Evolutionary conservation across 1,140 invertebrate species (phyloP), one percentile per base, ranked within the genome.

Genomic region (Drosophila kurseongensis): DNA sequence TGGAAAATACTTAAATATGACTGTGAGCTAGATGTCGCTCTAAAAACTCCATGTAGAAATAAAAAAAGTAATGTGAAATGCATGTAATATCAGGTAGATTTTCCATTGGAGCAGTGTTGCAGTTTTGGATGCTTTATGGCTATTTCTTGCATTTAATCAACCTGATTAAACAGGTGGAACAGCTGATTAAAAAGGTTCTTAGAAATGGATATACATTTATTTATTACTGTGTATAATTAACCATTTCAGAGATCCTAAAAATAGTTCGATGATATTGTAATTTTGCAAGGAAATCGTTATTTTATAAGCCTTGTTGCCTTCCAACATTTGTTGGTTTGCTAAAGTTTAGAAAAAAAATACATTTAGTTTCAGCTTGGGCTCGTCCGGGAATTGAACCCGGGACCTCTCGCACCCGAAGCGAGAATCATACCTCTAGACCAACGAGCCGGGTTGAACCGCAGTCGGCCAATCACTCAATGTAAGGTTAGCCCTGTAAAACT

Each of bases 331-430:
- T 7, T 7, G 1, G 7, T 32, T 8, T 7, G 6, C 1, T 32
- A 7, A 32, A 8, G 1, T 13, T 23, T 7, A 7, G 13, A 6
- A 47, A 23, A 45, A 47, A 47, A 32, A 32, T 32, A 32, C 0
- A 8, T 8, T 0, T n/a, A 6, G 4, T n/a, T n/a, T 42, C 8
- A 51, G 44, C 61, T 80, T 91, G 95, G 95, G 95, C 95, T 95
- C 95, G 94, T 95, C 95, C 95, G 95, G 95, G 95, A 96, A 95
- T 96, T 95, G 95, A 96, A 96, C 95, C 95, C 95, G 95, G 95
- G 95, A 96, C 95, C 95, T 95, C 95, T 95, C 95, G 95, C 95
- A 96, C 95, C 95, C 95, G 94, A 96, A 96, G 95, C 95, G 83
- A 88, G 84, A 88, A 88, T 88, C 84, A 88, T 88, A 88, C 84